These are phyloP conservation scores for Maniola hyperantus DNA, from an alignment of 2,888 invertebrate genomes.

Conservation along the genomic window DNA sequence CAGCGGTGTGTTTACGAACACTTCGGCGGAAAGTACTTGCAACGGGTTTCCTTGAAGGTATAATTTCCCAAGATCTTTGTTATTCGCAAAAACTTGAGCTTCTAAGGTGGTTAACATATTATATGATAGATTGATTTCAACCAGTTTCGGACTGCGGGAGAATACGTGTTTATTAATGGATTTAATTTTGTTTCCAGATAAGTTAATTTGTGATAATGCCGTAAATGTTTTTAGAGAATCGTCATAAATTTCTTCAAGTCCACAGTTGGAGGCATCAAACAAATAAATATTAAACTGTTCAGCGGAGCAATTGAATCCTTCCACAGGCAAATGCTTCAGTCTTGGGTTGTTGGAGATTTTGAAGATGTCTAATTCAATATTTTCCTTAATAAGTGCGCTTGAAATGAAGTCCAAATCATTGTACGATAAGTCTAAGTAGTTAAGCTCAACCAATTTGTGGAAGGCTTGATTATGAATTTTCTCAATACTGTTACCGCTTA, in stretches of 20 bases:
- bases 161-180: constrained; percentile 82
- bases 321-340: constrained; percentile 85
- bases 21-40: constrained; percentile 84
- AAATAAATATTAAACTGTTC: constrained; percentile 85
- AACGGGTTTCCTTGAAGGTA: constrained; percentile 89
- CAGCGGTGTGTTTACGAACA: constrained; percentile 84
- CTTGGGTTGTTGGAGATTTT: constrained; percentile 87
- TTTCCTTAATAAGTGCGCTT: constrained; percentile 86
- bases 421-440: constrained; percentile 87
- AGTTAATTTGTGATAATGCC: constrained; percentile 84
- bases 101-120: constrained; percentile 85
- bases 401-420: constrained; percentile 87
- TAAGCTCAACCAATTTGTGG: constrained; percentile 84
- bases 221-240: constrained; percentile 88
- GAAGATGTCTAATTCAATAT: constrained; percentile 86
- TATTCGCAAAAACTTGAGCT: constrained; percentile 85
- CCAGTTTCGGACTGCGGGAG: constrained; percentile 80
- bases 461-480: constrained; percentile 88
- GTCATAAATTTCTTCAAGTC: constrained; percentile 83
- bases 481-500: constrained; percentile 87
- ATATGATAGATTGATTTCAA: constrained; percentile 87
- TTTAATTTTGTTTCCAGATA: constrained; percentile 86
- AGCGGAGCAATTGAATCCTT: constrained; percentile 85
- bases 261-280: constrained; percentile 89
- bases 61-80: constrained; percentile 84